Conservation (phyloP, 2,113 vertebrate species). For the Neotoma lepida region DNA sequence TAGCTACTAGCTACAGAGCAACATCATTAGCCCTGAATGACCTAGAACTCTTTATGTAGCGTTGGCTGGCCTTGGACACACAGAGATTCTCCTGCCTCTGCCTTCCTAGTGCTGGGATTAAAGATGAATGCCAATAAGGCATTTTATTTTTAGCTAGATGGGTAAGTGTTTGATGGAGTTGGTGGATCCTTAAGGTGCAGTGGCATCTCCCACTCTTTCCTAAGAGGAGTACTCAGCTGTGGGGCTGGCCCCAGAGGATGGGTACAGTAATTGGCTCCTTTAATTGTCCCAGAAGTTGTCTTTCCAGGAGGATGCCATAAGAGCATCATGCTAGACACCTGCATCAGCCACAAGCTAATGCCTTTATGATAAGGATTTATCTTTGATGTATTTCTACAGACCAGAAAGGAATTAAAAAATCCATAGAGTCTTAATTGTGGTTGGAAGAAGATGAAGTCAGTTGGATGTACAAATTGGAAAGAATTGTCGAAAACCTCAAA, state of each 20-base stretch:
- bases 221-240: neutral
- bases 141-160: constrained; percentile 30
- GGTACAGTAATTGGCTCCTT: neutral
- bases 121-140: neutral
- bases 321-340: neutral
- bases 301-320: neutral
- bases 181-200: neutral
- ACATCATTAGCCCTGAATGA: neutral
- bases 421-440: neutral
- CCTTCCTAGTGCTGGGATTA: neutral
- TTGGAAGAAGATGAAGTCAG: neutral
- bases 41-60: neutral
- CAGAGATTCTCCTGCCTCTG: neutral
- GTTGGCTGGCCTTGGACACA: neutral
- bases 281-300: neutral
- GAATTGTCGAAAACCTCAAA: neutral
- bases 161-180: neutral
- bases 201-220: neutral
- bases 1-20: neutral
- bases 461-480: neutral
- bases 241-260: neutral
- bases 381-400: neutral
- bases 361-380: neutral
- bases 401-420: neutral
- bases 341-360: neutral